These are phyloP conservation scores for Atrichornis clamosus DNA, from an alignment of 2,113 vertebrate genomes.

Conservation along the genomic window DNA sequence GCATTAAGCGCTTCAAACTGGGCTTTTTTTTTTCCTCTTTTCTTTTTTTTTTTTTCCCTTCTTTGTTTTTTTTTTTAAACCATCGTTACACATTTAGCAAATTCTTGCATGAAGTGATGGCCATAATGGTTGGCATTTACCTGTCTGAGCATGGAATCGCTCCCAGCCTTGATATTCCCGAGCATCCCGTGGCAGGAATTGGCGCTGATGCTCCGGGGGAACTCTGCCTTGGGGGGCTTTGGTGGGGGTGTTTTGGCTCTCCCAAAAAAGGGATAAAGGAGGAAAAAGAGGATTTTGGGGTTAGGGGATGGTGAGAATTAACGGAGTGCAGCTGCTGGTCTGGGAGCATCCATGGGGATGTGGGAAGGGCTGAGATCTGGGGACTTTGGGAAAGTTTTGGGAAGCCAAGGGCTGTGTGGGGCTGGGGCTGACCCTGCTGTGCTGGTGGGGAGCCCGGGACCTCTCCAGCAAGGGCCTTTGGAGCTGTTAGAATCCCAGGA, in stretches of 20 bases:
- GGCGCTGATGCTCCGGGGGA: fast-evolving
- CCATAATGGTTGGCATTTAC: background rate
- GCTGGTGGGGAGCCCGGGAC: fast-evolving
- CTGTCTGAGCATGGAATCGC: fast-evolving
- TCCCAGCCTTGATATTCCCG: fast-evolving
- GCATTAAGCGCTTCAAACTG: background rate
- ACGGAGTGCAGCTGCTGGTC: background rate
- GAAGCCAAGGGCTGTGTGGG: fast-evolving
- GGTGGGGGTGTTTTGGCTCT: too few species aligned
- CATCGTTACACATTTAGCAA: background rate
- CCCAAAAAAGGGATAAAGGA: fast-evolving
- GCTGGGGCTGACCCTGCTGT: fast-evolving
- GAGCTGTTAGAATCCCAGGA: background rate
- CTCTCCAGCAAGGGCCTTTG: background rate
- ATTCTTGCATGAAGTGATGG: background rate
- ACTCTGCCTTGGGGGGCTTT: background rate
- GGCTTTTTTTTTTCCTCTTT: background rate
- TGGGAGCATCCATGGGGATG: background rate
- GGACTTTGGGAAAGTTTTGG: background rate
- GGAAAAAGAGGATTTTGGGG: background rate
- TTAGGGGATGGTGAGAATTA: background rate
- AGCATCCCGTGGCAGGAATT: background rate
- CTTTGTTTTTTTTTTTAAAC: background rate
- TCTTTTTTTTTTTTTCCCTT: background rate
- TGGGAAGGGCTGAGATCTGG: fast-evolving